Conservation (phyloP, 2,113 vertebrate species). For the Capreolus pygargus region DNA sequence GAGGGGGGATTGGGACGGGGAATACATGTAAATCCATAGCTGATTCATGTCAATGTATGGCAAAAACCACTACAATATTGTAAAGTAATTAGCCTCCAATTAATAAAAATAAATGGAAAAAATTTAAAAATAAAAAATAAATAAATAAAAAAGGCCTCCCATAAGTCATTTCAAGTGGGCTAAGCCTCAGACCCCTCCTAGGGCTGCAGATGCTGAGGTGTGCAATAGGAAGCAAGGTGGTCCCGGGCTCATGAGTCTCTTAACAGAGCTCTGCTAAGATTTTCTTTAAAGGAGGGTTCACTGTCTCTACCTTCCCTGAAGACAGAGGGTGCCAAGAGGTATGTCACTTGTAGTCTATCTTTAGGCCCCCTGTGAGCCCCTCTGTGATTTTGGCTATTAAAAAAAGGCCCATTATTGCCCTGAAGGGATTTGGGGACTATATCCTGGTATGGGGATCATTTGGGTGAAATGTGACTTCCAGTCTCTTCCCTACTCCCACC, state of each 20-base stretch:
- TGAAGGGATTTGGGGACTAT: not conserved
- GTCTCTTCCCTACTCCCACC: not conserved
- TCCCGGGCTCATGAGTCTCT: not conserved
- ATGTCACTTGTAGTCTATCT: not conserved
- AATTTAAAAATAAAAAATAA: not conserved
- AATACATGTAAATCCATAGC: too few relatives aligned
- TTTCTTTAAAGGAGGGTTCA: not conserved
- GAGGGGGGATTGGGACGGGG: too few relatives aligned
- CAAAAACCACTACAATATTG: too few relatives aligned
- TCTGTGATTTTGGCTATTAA: not conserved
- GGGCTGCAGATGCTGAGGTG: not conserved
- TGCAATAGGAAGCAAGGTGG: not conserved
- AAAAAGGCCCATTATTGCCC: not conserved
- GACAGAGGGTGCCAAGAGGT: not conserved
- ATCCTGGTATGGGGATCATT: not conserved
- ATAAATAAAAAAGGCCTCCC: not conserved
- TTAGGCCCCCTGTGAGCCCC: not conserved
- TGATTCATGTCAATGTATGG: too few relatives aligned
- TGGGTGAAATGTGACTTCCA: not conserved
- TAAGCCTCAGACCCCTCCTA: not conserved
- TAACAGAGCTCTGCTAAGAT: not conserved
- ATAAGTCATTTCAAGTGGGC: not conserved
- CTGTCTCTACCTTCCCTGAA: not conserved
- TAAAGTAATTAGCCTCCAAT: too few relatives aligned
- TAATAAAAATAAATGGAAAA: too few relatives aligned